Base-by-base conservation (phyloP, 1,140 invertebrate genomes). In the Drosophila pseudoobscura region DNA sequence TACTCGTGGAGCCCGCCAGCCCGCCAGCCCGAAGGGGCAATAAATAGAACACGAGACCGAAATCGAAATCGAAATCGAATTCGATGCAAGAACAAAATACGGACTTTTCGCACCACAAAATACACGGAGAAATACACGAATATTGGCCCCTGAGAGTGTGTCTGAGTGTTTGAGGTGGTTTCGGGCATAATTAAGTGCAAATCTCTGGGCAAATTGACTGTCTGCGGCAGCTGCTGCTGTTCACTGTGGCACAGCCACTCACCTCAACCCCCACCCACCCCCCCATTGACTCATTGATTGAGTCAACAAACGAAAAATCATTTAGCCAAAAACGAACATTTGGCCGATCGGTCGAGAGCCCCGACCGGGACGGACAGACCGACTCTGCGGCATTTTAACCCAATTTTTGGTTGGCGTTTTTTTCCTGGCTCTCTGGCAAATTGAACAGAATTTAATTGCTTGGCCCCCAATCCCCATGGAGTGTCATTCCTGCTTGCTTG, bases 391-490 rank as follows among this genome's bases (percentile, higher is more conserved):
- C 64, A 62, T 62, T 68, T 63, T 68, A 68, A 68, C 65, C 65
- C 60, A 70, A 70, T 63, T 70, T 56, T 57, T 45, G 2, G 11
- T 2, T 62, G 20, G 24, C 3, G 4, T 26, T 26, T 20, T 26
- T 26, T 26, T 26, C 24, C 24, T 26, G 24, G 31, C 41, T 51
- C 46, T 49, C 49, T 49, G 26, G 26, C 20, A 47, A 49, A 47
- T 58, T 47, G n/a, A 50, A 62, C 66, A 68, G 24, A 56, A 47
- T 69, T 63, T 69, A 69, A 70, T 80, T 65, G 75, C 65, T 39
- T 39, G 11, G 35, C 11, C 35, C 35, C 35, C 35, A 13, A 11
- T 31, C 29, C 29, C 2, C 2, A 8, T 31, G 8, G 8, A 8
- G 9, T 31, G 8, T 39, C 9, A 2, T 7, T 13, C 3, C 11